Evolutionary conservation across 2,113 vertebrate species (phyloP).

Genomic region (Falcunculus frontatus): DNA sequence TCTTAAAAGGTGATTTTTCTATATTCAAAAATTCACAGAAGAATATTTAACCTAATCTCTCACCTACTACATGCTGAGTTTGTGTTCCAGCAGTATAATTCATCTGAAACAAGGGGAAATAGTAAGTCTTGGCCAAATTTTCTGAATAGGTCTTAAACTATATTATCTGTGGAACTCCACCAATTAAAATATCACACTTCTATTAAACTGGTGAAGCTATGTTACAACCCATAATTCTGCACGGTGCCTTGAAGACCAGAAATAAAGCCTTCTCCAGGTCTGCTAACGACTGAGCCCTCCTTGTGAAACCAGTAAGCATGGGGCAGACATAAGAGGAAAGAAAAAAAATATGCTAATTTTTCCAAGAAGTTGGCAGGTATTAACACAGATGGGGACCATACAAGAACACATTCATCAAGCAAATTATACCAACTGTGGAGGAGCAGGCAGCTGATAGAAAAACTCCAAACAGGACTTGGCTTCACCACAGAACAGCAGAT

Average conservation of each 20-base stretch:
- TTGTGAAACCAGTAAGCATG: background rate
- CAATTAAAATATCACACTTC: background rate
- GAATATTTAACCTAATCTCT: background rate
- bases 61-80: background rate
- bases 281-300: background rate
- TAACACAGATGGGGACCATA: conserved; percentile 4
- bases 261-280: background rate
- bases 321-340: background rate
- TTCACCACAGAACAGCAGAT: background rate
- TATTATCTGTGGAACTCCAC: background rate
- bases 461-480: background rate
- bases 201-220: background rate
- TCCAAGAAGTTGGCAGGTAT: conserved; percentile 6
- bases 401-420: background rate
- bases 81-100: background rate
- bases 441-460: background rate
- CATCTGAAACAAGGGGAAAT: background rate
- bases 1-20: background rate
- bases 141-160: background rate
- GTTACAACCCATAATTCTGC: background rate
- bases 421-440: background rate
- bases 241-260: background rate
- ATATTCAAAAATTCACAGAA: background rate
- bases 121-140: background rate
- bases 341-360: background rate